Evolutionary conservation across 2,797 vertebrate genomes (phyloP).

Genomic region (Platalea minor): DNA sequence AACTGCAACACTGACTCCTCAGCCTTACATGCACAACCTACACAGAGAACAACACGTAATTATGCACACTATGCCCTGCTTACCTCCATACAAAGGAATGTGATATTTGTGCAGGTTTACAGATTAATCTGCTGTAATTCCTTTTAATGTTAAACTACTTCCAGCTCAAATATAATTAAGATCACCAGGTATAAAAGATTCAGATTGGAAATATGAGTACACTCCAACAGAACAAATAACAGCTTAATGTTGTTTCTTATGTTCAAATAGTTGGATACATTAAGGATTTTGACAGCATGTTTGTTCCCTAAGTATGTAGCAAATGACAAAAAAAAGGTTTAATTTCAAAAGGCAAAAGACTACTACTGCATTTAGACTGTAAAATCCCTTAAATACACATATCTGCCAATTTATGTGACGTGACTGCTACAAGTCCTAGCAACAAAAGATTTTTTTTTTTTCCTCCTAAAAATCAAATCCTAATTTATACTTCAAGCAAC

Average conservation of each 20-base stretch:
- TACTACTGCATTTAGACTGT: conserved; percentile 24
- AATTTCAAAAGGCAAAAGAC: conserved; percentile 31
- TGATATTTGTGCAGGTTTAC: conserved; percentile 53
- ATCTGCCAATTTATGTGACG: not conserved
- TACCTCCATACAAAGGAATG: conserved; percentile 49
- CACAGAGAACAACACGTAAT: not conserved
- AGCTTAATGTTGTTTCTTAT: conserved; percentile 20
- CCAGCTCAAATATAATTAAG: conserved; percentile 56
- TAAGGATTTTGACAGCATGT: conserved; percentile 21
- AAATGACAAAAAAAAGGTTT: not conserved
- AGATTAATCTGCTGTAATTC: conserved; percentile 57
- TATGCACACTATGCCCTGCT: not conserved
- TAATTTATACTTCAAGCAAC: not conserved
- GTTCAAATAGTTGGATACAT: conserved; percentile 10
- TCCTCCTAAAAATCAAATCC: not conserved
- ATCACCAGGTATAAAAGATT: conserved; percentile 24
- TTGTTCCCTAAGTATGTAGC: not conserved
- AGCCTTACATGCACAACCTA: not conserved
- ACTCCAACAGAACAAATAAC: conserved; percentile 4
- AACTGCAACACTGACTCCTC: not conserved
- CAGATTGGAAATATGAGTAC: conserved; percentile 11
- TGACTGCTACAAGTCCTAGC: not conserved
- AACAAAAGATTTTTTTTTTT: not conserved
- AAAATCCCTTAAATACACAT: not conserved
- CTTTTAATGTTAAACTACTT: conserved; percentile 50